A percentile compares a stretch with the other conserved stretches of the same genome.
Evolutionary conservation across 2,888 invertebrate genomes (phyloP).

Genomic region (Formica aserva): DNA sequence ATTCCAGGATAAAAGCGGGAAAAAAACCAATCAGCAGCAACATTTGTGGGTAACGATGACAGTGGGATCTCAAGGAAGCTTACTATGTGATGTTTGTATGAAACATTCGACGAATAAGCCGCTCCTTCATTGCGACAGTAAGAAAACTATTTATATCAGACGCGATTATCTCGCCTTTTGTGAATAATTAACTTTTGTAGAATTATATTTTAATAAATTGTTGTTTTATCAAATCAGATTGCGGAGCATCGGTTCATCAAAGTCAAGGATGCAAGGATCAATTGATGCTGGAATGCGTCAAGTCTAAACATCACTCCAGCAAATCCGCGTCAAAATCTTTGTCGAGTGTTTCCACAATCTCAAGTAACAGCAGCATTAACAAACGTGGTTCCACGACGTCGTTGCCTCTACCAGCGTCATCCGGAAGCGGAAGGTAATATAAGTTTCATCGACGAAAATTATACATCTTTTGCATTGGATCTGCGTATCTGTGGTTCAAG

Average conservation of each 20-base stretch:
- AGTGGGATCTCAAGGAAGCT: slow-evolving; percentile 89
- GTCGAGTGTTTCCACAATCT: slow-evolving; percentile 80
- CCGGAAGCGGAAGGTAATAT: slow-evolving; percentile 83
- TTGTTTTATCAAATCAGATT: slow-evolving; percentile 88
- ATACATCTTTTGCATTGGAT: slow-evolving; percentile 78
- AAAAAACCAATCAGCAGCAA: slow-evolving; percentile 85
- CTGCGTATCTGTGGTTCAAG: slow-evolving; percentile 80
- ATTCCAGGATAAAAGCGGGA: slow-evolving; percentile 91
- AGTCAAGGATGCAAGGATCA: slow-evolving; percentile 94
- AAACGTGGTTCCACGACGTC: slow-evolving; percentile 84
- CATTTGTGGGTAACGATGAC: slow-evolving; percentile 91
- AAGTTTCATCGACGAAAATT: slow-evolving; percentile 52
- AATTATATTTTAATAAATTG: not conserved
- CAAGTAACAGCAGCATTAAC: slow-evolving; percentile 75
- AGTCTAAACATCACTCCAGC: slow-evolving; percentile 87
- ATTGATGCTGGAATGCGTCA: slow-evolving; percentile 92
- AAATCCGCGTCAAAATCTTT: slow-evolving; percentile 84
- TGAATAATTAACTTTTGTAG: slow-evolving; percentile 2
- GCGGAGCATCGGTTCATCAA: slow-evolving; percentile 95
- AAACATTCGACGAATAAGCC: slow-evolving; percentile 93
- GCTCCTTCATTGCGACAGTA: slow-evolving; percentile 94
- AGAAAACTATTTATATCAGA: slow-evolving; percentile 79
- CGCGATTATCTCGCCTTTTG: not conserved
- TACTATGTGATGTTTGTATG: slow-evolving; percentile 92
- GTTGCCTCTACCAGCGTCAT: slow-evolving; percentile 80